These are phyloP conservation scores for Zelleria hepariella DNA, from an alignment of 2,888 invertebrate genomes.

Conservation along the genomic window DNA sequence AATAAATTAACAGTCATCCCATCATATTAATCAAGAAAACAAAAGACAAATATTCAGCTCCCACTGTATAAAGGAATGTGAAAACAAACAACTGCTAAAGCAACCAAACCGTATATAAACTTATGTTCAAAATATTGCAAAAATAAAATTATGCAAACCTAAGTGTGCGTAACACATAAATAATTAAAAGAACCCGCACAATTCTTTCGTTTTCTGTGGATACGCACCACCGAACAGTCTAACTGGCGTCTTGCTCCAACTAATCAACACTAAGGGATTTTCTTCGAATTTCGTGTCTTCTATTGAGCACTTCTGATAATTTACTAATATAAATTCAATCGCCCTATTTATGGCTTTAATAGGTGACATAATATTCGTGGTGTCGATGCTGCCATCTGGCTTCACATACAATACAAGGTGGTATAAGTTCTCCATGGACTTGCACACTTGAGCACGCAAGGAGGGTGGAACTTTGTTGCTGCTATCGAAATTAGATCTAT, in stretches of 20 bases:
- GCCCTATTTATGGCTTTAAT: slow-evolving; percentile 41
- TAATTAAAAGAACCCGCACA: slow-evolving; percentile 73
- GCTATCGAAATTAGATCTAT: slow-evolving; percentile 41
- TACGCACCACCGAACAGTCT: slow-evolving; percentile 77
- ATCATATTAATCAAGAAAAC: too few relatives aligned
- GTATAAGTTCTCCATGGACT: slow-evolving; percentile 21
- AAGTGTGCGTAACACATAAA: too few relatives aligned
- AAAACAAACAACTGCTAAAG: too few relatives aligned
- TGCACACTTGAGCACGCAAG: slow-evolving; percentile 11
- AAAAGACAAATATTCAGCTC: too few relatives aligned
- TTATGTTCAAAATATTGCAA: too few relatives aligned
- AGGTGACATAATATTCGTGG: slow-evolving; percentile 45
- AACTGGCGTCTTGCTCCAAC: slow-evolving; percentile 78
- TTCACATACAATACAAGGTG: slow-evolving; percentile 59
- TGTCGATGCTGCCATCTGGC: slow-evolving; percentile 47
- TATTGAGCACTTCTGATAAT: slow-evolving; percentile 52
- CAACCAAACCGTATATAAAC: too few relatives aligned
- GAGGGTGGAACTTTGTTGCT: slow-evolving; percentile 33
- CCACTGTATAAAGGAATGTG: too few relatives aligned
- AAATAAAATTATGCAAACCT: not conserved
- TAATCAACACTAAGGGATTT: slow-evolving; percentile 56
- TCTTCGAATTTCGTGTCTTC: slow-evolving; percentile 34
- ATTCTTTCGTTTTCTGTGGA: slow-evolving; percentile 69
- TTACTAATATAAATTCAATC: slow-evolving; percentile 46
- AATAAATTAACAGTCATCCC: too few relatives aligned